phyloP scores from a whole-genome alignment of 2,888 invertebrate species.

The Lycophotia porphyrea region DNA sequence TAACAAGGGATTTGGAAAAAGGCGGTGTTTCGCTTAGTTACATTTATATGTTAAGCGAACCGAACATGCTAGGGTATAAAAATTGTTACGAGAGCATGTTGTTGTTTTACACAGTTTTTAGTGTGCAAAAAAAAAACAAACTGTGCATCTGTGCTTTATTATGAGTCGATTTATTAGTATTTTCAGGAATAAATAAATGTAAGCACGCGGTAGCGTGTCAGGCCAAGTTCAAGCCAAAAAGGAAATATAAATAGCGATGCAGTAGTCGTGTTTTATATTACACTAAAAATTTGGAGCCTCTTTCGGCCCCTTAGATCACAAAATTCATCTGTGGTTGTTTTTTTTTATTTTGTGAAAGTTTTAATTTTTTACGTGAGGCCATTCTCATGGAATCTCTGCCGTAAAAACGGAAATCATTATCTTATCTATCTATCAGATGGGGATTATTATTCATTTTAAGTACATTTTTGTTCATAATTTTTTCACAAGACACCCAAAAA shows the following conservation, averaged over 20 bases:
- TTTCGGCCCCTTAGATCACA: neutral
- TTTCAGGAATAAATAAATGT: neutral
- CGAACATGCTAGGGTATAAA: neutral
- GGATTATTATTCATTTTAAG: too few species aligned
- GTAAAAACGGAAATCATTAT: neutral
- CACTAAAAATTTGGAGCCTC: too few species aligned
- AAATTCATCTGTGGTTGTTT: neutral
- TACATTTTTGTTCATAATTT: neutral
- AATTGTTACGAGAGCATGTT: neutral
- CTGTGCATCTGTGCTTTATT: neutral
- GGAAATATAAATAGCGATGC: too few species aligned
- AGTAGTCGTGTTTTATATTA: too few species aligned
- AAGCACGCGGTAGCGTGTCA: too few species aligned
- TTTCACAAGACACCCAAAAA: neutral
- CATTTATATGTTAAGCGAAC: slow-evolving; percentile 19
- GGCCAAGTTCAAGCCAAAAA: too few species aligned
- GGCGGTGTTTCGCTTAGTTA: slow-evolving; percentile 19
- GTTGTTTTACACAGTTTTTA: neutral
- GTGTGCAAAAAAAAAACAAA: neutral
- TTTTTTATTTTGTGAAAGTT: neutral
- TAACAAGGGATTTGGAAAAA: slow-evolving; percentile 63
- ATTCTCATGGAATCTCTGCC: neutral
- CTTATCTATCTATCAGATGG: too few species aligned
- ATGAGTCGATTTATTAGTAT: neutral
- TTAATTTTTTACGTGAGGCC: neutral